Base-by-base conservation (phyloP, 2,113 vertebrate species). In the Camelus bactrianus region DNA sequence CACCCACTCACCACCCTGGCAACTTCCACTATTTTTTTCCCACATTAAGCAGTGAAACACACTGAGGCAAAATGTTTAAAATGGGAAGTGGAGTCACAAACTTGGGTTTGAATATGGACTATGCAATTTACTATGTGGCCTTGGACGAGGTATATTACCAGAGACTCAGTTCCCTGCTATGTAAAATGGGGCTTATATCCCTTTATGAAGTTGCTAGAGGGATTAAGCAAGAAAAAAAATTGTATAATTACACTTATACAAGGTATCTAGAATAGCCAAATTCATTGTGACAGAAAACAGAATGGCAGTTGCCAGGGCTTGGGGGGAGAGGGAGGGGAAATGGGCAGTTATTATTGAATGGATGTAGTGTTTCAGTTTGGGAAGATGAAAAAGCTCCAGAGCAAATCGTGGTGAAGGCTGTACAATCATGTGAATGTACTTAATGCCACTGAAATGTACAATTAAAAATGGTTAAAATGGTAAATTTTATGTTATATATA, bases 211-310 rank as follows among this genome's bases (percentile, higher is more conserved):
- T 11, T 96, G 73, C 72, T 82, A 1, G 42, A 67, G 48, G 20
- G 30, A 94, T 93, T 70, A 91, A 67, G 16, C 19, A 35, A 76
- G 46, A 67, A 89, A 89, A 80, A n/a, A 86, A 86, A 80, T 1
- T 42, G 6, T 30, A 50, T 64, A 42, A 88, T 22, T 58, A 38
- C 58, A 42, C 20, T 60, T 82, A 69, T 22, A 80, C 62, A 75
- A 56, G 8, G 42, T 17, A 77, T 13, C 58, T 54, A 15, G 16
- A 86, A 50, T 5, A 81, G 73, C 38, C 69, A 38, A 70, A 89
- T 64, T 83, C 35, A 65, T 0, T 26, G 67, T 76, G 65, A 85
- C 60, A 89, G 42, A 93, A 89, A 73, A 52, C 1, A 80, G 32
- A 50, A 65, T 4, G 50, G 28, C 46, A 60, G 35, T 46, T 56